Conservation (phyloP, 2,888 invertebrate genomes). For the Mechanitis messenoides region DNA sequence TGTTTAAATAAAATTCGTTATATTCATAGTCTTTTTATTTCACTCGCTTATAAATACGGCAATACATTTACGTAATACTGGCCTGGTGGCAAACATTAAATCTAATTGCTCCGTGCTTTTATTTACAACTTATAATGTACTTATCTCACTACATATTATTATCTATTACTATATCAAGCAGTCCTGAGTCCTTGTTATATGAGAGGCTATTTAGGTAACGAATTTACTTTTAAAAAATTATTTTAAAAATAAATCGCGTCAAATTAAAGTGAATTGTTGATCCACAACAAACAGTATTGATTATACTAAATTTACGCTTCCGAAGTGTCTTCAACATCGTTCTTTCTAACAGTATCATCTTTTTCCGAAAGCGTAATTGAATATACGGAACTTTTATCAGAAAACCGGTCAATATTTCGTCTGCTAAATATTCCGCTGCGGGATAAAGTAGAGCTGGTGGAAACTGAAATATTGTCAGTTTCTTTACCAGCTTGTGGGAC, state of each 20-base stretch:
- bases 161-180: too few relatives aligned
- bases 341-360: conserved; percentile 54
- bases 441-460: conserved; percentile 63
- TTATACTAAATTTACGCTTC: conserved; percentile 53
- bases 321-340: conserved; percentile 67
- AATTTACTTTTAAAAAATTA: too few relatives aligned
- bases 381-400: conserved; percentile 67
- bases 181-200: too few relatives aligned
- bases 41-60: conserved; percentile 14
- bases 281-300: neutral
- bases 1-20: conserved; percentile 44
- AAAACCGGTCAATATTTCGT: conserved; percentile 62
- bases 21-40: conserved; percentile 27
- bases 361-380: conserved; percentile 71
- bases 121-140: conserved; percentile 8
- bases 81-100: conserved; percentile 27
- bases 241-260: too few relatives aligned
- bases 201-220: too few relatives aligned
- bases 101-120: neutral
- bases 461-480: conserved; percentile 68
- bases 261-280: too few relatives aligned
- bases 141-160: neutral
- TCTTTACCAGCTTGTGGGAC: conserved; percentile 64
- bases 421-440: conserved; percentile 60
- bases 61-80: conserved; percentile 28